Base-by-base conservation (phyloP, 2,797 vertebrate species). In the Gephyroberyx darwinii region DNA sequence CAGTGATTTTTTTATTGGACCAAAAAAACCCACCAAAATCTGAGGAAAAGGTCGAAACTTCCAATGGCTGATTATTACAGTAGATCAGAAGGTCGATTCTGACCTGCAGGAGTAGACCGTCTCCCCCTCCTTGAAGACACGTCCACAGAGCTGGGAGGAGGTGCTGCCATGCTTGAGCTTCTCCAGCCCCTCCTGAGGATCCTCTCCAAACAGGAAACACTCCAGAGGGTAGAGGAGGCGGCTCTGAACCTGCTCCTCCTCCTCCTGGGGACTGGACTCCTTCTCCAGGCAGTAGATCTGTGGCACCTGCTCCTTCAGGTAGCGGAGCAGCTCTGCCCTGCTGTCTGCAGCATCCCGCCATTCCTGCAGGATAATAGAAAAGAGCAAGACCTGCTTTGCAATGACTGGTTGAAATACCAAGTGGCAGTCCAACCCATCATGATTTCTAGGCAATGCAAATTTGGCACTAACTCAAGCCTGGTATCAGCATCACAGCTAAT, bases 81-180 rank as follows among this genome's bases (percentile, higher is more conserved):
- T 61, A 17, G 26, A 69, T 69, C 35, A 70, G 35, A 65, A 30
- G 12, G 17, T 66, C 5, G 61, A 1, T 53, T 84, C 94, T 92
- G 87, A 99, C 98, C 98, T 98, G 96, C 98, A 99, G 55, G 98
- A 98, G 89, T 99, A 99, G 0, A 98, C 98, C 0, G 98, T 98
- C 90, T 99, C 98, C 56, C 98, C 97, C 82, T 96, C 95, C 93
- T 96, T 98, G 88, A 99, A 99, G 60, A 99, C 97, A 58, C 95
- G 96, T 7, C 98, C 98, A 91, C 98, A 99, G 54, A 96, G 94
- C 73, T 98, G 96, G 72, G 97, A 95, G 14, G 94, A 94, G 80
- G 92, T 65, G 75, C 90, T 95, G 73, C 80, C 89, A 74, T 98
- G 95, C 31, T 95, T 92, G 51, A 99, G 90, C 83, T 98, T 98